Evolutionary conservation across 2,888 invertebrate species (phyloP), one percentile per base, ranked within the genome.

Genomic region (Macaria notata): DNA sequence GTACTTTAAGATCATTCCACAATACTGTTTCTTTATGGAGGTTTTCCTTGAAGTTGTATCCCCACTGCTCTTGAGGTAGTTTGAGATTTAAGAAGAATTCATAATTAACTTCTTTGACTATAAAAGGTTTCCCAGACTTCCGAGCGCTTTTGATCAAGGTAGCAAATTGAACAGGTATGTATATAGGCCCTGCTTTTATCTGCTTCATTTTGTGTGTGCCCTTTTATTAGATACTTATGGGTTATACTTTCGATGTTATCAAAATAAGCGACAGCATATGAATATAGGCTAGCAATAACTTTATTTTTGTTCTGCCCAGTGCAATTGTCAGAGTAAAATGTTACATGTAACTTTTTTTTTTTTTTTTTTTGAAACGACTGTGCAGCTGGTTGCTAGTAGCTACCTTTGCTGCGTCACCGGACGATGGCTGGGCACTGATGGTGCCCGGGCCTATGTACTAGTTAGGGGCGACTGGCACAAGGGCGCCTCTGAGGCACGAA

Each of bases 261-360:
- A 6, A 46, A 36, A 9, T 31, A 36, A 36, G 33, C 5, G 5
- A 46, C 46, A 9, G 36, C 46, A 46, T 9, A 46, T 9, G 36
- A 36, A 9, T 36, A 46, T 9, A 49, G 31, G 29, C 31, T 5
- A 38, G 31, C 49, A 42, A 49, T 49, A 41, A 9, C 4, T 7
- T 31, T 49, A 19, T 49, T 49, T 49, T 41, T 49, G 9, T 49
- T 49, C n/a, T 49, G 49, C 19, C 49, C 49, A 5, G 31, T n/a
- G 31, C 49, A 49, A 42, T 49, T 49, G 31, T 49, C 49, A 6
- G 36, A 36, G 36, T 36, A 36, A 36, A 36, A 36, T 36, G 36
- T 36, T 36, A 36, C 36, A 36, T 36, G 36, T 7, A 36, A 36
- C 7, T 36, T 36, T 7, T 36, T 36, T 4, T 36, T 7, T 36